Evolutionary conservation across 2,113 vertebrate genomes (phyloP), one percentile per base, ranked within the genome.

Genomic region (Sarotherodon lohbergeri): DNA sequence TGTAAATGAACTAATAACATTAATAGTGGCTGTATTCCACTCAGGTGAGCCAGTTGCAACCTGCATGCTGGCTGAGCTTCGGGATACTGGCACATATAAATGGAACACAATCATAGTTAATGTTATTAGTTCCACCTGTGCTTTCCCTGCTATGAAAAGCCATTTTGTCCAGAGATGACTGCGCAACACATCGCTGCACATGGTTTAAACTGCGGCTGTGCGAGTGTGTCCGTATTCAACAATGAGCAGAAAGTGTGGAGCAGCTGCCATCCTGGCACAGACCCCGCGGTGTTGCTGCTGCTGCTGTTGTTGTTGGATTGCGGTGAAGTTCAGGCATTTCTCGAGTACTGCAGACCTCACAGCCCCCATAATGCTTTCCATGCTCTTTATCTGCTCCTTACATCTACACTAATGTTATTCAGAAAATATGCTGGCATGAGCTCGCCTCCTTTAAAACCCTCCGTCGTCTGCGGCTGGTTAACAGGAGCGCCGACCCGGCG

Each of bases 371-470:
- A 93, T 91, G 90, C 56, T 78, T 83, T 82, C 84, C 89, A 66
- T 90, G 73, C 80, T 22, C 50, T 84, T 87, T 93, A 91, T 93
- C 91, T 89, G 57, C 55, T 22, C 39, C 50, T 91, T 50, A 88
- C 79, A 93, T 93, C 90, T 92, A 41, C 85, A 73, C 83, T 50
- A 63, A 80, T 13, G 61, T 90, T 79, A 83, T 83, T 87, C 87
- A 87, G 85, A 88, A 86, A 93, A 84, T 81, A 89, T 86, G 92
- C 89, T 95, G 92, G 92, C 93, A 90, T 63, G 81, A 32, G 32
- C 50, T 63, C 61, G 27, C 78, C 73, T 92, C 82, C 79, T 32
- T 50, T 78, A 50, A 86, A 52, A 54, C 41, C 59, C 14, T 41
- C 52, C 46, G 41, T 76, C 71, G 89, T 87, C 92, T 95, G 93